A percentile compares a stretch with the other conserved stretches of the same genome.
Conservation (phyloP, 2,113 vertebrate genomes). For the Boleophthalmus pectinirostris region DNA sequence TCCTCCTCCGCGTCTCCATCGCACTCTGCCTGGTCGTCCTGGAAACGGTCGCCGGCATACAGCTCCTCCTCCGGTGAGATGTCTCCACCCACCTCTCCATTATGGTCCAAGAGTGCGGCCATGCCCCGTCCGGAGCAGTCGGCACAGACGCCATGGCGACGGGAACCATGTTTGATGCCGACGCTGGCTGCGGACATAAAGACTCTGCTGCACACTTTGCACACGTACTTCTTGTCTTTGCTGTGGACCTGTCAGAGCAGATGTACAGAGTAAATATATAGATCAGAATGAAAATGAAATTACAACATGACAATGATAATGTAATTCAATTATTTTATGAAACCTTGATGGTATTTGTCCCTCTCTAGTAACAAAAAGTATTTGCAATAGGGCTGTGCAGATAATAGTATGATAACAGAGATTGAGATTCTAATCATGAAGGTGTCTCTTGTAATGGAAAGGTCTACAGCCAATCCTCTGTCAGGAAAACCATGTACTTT, state of each 20-base stretch:
- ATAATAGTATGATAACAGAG: too few relatives aligned
- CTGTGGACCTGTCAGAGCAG: constrained; percentile 88
- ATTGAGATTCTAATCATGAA: too few relatives aligned
- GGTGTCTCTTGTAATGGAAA: too few relatives aligned
- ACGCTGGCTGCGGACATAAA: constrained; percentile 98
- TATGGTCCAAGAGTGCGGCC: constrained; percentile 81
- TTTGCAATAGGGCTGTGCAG: too few relatives aligned
- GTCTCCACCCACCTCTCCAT: constrained; percentile 80
- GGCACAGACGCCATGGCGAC: constrained; percentile 91
- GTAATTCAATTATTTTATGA: neutral
- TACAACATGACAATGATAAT: neutral
- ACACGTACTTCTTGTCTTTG: constrained; percentile 98
- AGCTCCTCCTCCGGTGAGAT: constrained; percentile 88
- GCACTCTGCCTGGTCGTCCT: constrained; percentile 81
- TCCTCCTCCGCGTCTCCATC: constrained; percentile 78
- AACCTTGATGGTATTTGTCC: neutral
- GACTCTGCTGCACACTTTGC: constrained; percentile 95
- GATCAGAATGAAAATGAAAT: neutral
- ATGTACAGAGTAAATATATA: neutral
- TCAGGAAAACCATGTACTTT: too few relatives aligned
- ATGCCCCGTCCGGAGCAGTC: constrained; percentile 89
- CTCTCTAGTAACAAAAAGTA: neutral
- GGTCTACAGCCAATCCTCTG: too few relatives aligned
- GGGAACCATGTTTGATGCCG: constrained; percentile 95
- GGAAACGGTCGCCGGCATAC: constrained; percentile 85